Base-by-base conservation (phyloP, 2,113 vertebrate genomes). In the Neodontobutis hainanensis region DNA sequence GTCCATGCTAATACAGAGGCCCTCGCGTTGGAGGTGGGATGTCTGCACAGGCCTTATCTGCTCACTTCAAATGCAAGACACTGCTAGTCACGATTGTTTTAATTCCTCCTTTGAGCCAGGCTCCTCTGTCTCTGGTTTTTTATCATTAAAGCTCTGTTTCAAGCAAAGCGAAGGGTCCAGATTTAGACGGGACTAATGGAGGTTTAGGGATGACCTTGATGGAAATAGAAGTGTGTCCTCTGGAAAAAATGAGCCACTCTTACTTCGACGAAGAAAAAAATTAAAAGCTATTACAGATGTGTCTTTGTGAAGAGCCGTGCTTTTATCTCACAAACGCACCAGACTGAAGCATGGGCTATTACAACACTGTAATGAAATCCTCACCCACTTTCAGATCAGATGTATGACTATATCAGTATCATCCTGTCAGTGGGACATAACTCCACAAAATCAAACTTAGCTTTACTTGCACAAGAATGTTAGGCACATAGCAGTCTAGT, bases 161-260 rank as follows among this genome's bases (percentile, higher is more conserved):
- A 60, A 60, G 58, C 32, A 63, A 81, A 65, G 14, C 4, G 35
- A 66, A 64, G 59, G 5, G 50, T 11, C 46, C 56, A 73, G 68
- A 76, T 83, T 74, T 57, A 60, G 75, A 87, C 0, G 10, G 35
- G n/a, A 65, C 70, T 77, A 76, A 87, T 84, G 77, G 62, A 61
- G 66, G 71, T 80, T 78, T 70, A 71, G 69, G 43, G 55, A 62
- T 70, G 77, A 88, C 87, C 85, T 86, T 86, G 84, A 81, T 80
- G 40, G 70, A 70, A 80, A 77, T 65, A 66, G 65, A 40, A 40
- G 36, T 5, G 19, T 14, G 70, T 75, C 72, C 72, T 71, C 49
- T 4, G 51, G 11, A 70, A 53, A 52, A 77, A 77, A 77, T 36
- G 19, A 75, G 61, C 48, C 57, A 5, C 6, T 32, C 63, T 3